Percentiles rank a stretch among this genome's conserved stretches.
Evolutionary conservation across 2,888 invertebrate genomes (phyloP).

Genomic region (Himalopsyche tibetana): DNA sequence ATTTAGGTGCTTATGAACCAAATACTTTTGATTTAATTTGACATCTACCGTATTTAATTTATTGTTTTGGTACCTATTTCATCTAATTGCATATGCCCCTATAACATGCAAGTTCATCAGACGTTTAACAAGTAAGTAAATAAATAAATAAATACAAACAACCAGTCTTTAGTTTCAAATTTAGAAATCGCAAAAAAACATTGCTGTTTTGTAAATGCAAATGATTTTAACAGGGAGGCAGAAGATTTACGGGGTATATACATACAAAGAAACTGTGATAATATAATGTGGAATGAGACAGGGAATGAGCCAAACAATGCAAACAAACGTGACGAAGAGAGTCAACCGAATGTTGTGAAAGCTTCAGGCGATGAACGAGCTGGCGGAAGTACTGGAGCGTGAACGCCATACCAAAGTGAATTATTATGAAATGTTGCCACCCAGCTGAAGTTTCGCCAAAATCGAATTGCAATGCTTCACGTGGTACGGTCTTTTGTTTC

Average conservation of each 20-base stretch:
- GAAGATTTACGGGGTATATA: neutral
- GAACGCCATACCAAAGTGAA: constrained; percentile 63
- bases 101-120: no score
- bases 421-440: constrained; percentile 60
- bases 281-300: neutral
- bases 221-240: neutral
- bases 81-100: no score
- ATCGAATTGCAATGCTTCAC: constrained; percentile 11
- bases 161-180: no score
- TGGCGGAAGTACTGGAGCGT: constrained; percentile 59
- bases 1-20: no score
- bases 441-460: constrained; percentile 55
- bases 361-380: neutral
- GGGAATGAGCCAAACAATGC: neutral
- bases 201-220: neutral
- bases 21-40: no score
- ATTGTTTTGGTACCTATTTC: no score
- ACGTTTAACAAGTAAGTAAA: no score
- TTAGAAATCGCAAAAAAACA: neutral
- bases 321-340: neutral
- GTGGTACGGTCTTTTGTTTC: neutral
- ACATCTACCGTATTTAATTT: no score
- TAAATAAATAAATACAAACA: no score
- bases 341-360: neutral
- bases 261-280: neutral